phyloP scores from a whole-genome alignment of 2,113 vertebrate genomes.

The Malurus cyaneus region DNA sequence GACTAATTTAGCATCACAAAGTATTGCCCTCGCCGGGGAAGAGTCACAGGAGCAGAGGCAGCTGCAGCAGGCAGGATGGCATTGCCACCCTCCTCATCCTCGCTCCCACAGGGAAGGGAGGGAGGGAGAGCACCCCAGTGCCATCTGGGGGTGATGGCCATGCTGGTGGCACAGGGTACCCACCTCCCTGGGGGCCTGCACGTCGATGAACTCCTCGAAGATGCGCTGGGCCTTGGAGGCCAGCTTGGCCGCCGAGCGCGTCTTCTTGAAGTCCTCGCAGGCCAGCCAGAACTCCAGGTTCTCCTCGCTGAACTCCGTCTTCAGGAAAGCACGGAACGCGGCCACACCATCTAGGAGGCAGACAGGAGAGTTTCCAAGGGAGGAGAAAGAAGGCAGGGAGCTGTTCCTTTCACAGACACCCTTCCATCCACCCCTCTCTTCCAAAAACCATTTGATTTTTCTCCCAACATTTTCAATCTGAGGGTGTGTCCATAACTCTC shows the following conservation, averaged over 20 bases:
- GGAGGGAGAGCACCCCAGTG: neutral
- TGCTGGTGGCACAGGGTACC: neutral
- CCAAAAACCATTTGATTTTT: neutral
- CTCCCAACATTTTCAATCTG: neutral
- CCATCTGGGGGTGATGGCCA: neutral
- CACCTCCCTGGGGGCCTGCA: constrained; percentile 93
- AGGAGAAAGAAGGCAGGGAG: neutral
- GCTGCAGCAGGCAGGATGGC: neutral
- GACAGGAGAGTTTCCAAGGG: neutral
- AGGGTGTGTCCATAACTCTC: fast-evolving
- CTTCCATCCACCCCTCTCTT: neutral
- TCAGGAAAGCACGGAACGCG: constrained; percentile 90
- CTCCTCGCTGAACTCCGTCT: constrained; percentile 96
- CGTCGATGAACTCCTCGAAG: constrained; percentile 92
- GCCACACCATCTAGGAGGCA: constrained; percentile 85
- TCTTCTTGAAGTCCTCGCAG: constrained; percentile 92
- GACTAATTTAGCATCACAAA: neutral
- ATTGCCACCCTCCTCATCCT: neutral
- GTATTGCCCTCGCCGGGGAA: neutral
- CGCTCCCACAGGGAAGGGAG: neutral
- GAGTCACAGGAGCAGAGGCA: neutral
- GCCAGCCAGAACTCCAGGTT: constrained; percentile 97
- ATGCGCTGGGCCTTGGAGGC: constrained; percentile 88
- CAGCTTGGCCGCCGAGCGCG: constrained; percentile 81
- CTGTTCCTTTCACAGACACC: neutral